phyloP scores from a whole-genome alignment of 2,113 vertebrate species.

The Gobio gobio region DNA sequence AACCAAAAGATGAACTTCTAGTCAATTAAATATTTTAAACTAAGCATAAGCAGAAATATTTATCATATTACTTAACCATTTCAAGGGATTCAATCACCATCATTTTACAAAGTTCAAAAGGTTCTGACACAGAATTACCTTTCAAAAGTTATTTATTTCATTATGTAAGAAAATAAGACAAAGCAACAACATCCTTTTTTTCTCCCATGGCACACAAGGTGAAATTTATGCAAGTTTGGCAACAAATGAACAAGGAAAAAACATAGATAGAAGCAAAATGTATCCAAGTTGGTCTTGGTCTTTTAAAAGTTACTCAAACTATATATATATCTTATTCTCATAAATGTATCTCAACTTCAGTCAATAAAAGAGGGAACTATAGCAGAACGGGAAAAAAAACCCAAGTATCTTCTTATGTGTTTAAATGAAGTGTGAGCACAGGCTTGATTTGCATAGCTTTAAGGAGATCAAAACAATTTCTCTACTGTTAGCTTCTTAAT shows the following conservation, averaged over 20 bases:
- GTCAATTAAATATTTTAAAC: no score
- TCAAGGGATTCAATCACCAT: no score
- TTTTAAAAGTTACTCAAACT: slow-evolving; percentile 57
- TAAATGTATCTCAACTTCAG: slow-evolving; percentile 50
- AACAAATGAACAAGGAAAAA: slow-evolving; percentile 56
- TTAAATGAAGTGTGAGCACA: slow-evolving; percentile 62
- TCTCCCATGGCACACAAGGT: slow-evolving; percentile 80
- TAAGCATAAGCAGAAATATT: no score
- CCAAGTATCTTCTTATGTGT: not conserved
- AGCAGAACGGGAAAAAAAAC: slow-evolving; percentile 14
- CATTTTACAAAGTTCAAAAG: no score
- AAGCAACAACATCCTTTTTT: slow-evolving; percentile 71
- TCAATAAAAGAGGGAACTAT: slow-evolving; percentile 51
- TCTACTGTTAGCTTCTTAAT: slow-evolving; percentile 66
- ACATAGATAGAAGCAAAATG: slow-evolving; percentile 50
- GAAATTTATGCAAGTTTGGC: slow-evolving; percentile 73
- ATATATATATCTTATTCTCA: slow-evolving; percentile 37
- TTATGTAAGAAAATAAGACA: slow-evolving; percentile 81
- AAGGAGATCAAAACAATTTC: slow-evolving; percentile 63
- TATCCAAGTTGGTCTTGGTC: slow-evolving; percentile 51
- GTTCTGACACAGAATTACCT: slow-evolving; percentile 24
- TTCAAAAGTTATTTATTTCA: slow-evolving; percentile 75
- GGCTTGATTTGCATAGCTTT: slow-evolving; percentile 79
- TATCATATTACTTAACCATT: no score
- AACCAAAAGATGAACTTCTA: no score